A percentile compares a stretch with the other conserved stretches of the same genome.
phyloP scores from a whole-genome alignment of 2,888 invertebrate species.

The Nemotelus pantherinus region DNA sequence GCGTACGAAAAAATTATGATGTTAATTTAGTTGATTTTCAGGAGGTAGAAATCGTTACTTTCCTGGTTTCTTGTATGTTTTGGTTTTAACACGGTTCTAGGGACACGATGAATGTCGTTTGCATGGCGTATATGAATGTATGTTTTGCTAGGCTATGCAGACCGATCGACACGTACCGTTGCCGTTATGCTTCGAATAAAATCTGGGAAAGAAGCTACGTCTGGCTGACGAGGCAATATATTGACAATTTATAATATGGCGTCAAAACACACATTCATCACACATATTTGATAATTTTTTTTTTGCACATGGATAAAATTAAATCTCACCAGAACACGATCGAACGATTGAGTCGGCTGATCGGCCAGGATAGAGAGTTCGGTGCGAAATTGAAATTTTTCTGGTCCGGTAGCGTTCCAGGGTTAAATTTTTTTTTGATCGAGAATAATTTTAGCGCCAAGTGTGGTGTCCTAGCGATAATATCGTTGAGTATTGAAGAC shows the following conservation, averaged over 20 bases:
- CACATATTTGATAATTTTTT: conserved; percentile 44
- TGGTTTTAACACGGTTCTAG: conserved; percentile 26
- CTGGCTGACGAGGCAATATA: conserved; percentile 39
- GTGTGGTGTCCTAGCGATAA: conserved; percentile 20
- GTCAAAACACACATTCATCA: conserved; percentile 46
- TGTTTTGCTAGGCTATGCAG: too few relatives aligned
- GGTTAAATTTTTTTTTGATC: conserved; percentile 12
- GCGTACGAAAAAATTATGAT: conserved; percentile 35
- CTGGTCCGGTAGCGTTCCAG: not conserved
- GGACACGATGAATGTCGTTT: conserved; percentile 14
- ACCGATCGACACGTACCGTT: conserved; percentile 13
- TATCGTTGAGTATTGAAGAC: conserved; percentile 8
- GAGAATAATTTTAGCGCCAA: not conserved
- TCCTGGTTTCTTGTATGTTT: conserved; percentile 21
- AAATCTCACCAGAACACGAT: conserved; percentile 13
- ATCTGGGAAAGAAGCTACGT: conserved; percentile 17
- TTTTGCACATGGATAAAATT: conserved; percentile 23
- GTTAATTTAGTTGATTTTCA: conserved; percentile 36
- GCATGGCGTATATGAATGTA: not conserved
- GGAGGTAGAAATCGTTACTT: conserved; percentile 15
- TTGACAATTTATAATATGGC: conserved; percentile 39
- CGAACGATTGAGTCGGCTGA: not conserved
- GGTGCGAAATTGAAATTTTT: not conserved
- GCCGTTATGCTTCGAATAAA: conserved; percentile 25
- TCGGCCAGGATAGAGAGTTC: too few relatives aligned